Evolutionary conservation across 2,888 invertebrate genomes (phyloP), one percentile per base, ranked within the genome.

Genomic region (Syrphus vitripennis): DNA sequence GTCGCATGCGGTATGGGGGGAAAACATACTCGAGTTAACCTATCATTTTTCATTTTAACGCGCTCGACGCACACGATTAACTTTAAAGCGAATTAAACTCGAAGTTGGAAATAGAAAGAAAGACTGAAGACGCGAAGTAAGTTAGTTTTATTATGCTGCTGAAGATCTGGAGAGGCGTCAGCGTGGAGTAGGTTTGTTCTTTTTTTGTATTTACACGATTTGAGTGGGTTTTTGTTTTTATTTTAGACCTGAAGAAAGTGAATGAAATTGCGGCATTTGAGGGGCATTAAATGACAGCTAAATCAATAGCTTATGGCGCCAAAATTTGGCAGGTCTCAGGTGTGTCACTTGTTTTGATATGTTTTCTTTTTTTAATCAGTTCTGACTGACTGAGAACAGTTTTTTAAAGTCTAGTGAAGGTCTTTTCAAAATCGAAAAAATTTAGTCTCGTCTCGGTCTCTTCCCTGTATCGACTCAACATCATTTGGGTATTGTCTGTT

Each of bases 1-100:
- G 10, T 0, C 21, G 4, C 12, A 14, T 3, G 7, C 53, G 9
- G 57, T 55, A 31, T 63, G 4, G 53, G 75, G n/a, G 75, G 21
- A 42, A 42, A 26, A 57, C 59, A 70, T 70, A 57, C 29, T 53
- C 40, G 34, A 80, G 76, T 84, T 71, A 84, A 77, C 76, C 80
- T 80, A 76, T 84, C 80, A 84, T 84, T 84, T 84, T 84, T 84
- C 80, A 84, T 84, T 84, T 84, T 69, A 72, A 80, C 76, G 76
- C 84, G 80, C 75, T 57, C 75, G 42, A 69, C 59, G 50, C 74
- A 55, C 69, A 53, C 59, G 37, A 53, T 42, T 53, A 26, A 74
- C 55, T 76, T 59, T 34, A 14, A 59, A 34, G 63, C 19, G 26
- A 69, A 72, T 74, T 26, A 31, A 79, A 75, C 50, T 75, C 53